These are phyloP conservation scores for Ricordea florida DNA, from an alignment of 92 coral and sea anemone genomes.

Conservation along the genomic window DNA sequence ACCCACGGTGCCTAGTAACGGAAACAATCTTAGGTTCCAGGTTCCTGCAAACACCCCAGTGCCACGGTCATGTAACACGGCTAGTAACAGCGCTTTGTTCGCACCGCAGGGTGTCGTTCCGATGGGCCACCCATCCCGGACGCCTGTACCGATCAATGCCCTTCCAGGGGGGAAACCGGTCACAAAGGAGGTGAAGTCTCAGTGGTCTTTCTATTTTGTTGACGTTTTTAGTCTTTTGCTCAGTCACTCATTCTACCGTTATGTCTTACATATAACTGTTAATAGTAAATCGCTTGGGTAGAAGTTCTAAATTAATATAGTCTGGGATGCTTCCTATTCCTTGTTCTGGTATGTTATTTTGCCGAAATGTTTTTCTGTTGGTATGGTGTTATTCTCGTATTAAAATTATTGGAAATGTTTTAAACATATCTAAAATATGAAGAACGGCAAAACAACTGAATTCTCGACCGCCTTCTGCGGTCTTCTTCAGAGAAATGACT, in stretches of 20 bases:
- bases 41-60: constrained; percentile 54
- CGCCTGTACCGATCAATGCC: constrained; percentile 34
- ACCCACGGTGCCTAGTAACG: not conserved
- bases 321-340: too few relatives aligned
- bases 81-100: constrained; percentile 19
- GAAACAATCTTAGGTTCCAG: constrained; percentile 36
- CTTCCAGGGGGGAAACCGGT: constrained; percentile 44
- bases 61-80: constrained; percentile 40
- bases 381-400: not conserved
- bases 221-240: not conserved
- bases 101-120: constrained; percentile 46
- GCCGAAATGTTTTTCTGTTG: too few relatives aligned
- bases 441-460: too few relatives aligned
- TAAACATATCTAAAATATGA: too few relatives aligned
- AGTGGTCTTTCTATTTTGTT: not conserved
- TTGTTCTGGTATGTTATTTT: too few relatives aligned
- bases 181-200: constrained; percentile 24
- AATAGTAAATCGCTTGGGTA: too few relatives aligned
- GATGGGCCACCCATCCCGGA: constrained; percentile 24
- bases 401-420: not conserved
- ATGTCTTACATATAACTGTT: too few relatives aligned
- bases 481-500: too few relatives aligned
- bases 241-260: too few relatives aligned
- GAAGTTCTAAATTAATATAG: too few relatives aligned
- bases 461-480: too few relatives aligned